phyloP scores from a whole-genome alignment of 2,888 invertebrate genomes.

The Aleiodes leptofemur region DNA sequence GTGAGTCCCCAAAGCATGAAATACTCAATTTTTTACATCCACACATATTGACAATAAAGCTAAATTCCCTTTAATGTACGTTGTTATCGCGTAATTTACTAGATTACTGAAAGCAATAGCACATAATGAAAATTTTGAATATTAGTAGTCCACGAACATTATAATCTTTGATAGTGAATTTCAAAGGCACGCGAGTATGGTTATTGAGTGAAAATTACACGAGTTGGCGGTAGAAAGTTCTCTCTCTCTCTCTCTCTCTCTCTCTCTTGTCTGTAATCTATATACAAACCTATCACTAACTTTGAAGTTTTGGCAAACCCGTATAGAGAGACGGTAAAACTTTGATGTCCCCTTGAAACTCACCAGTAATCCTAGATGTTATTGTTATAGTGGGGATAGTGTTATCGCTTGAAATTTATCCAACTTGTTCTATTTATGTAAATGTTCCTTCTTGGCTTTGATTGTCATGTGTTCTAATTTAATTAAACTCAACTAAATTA shows the following conservation, averaged over 20 bases:
- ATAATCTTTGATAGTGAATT: slow-evolving; percentile 22
- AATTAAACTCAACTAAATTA: too few relatives aligned
- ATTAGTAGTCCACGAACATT: neutral
- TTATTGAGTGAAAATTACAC: slow-evolving; percentile 34
- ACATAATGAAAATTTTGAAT: slow-evolving; percentile 17
- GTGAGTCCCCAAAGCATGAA: too few relatives aligned
- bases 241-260: neutral
- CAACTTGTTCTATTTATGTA: neutral
- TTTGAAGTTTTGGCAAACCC: slow-evolving; percentile 5
- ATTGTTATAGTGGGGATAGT: slow-evolving; percentile 5
- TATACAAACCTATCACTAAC: neutral
- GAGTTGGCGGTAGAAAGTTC: slow-evolving; percentile 3
- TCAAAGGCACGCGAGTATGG: slow-evolving; percentile 10
- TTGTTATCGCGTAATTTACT: neutral
- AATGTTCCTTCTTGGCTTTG: neutral
- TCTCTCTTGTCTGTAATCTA: slow-evolving; percentile 1
- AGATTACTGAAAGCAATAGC: slow-evolving; percentile 1
- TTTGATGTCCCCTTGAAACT: slow-evolving; percentile 23
- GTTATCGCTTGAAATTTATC: neutral
- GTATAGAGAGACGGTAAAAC: slow-evolving; percentile 9
- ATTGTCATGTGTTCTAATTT: neutral
- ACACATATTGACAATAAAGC: too few relatives aligned
- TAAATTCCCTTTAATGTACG: neutral
- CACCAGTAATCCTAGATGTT: slow-evolving; percentile 1
- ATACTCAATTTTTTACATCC: too few relatives aligned